Evolutionary conservation across 2,797 vertebrate species (phyloP).

Genomic region (Sebastes iracundus): DNA sequence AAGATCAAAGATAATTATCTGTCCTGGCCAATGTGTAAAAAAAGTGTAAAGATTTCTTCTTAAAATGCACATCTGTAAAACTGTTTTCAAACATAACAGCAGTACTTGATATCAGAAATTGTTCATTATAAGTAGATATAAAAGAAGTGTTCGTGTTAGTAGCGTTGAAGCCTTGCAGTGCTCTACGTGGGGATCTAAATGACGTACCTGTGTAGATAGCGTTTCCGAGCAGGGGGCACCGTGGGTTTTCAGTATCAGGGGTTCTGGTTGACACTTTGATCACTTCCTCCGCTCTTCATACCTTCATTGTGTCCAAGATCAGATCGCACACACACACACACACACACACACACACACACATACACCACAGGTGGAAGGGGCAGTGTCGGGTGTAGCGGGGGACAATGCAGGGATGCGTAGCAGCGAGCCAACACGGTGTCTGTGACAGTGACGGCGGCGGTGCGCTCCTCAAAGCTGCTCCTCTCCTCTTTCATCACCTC

Average conservation of each 20-base stretch:
- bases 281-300: conserved; percentile 61
- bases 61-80: not conserved
- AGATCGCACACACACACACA: conserved; percentile 42
- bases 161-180: conserved; percentile 43
- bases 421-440: conserved; percentile 52
- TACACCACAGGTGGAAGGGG: conserved; percentile 30
- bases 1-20: not conserved
- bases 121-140: not conserved
- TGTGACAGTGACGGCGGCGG: conserved; percentile 50
- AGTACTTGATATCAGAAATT: not conserved
- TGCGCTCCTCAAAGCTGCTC: conserved; percentile 42
- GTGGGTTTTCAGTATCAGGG: conserved; percentile 49
- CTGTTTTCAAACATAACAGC: not conserved
- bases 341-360: conserved; percentile 4
- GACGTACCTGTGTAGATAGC: conserved; percentile 28
- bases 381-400: conserved; percentile 71
- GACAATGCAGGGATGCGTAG: conserved; percentile 62
- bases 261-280: conserved; percentile 63
- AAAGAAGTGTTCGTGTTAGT: not conserved
- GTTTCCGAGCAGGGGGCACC: conserved; percentile 30
- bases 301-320: conserved; percentile 57
- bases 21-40: not conserved
- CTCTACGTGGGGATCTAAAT: conserved; percentile 21
- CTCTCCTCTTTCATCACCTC: conserved; percentile 48
- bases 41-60: not conserved